A percentile compares a stretch with the other conserved stretches of the same genome.
Conservation (phyloP, 2,797 vertebrate genomes). For the Lagodon rhomboides region DNA sequence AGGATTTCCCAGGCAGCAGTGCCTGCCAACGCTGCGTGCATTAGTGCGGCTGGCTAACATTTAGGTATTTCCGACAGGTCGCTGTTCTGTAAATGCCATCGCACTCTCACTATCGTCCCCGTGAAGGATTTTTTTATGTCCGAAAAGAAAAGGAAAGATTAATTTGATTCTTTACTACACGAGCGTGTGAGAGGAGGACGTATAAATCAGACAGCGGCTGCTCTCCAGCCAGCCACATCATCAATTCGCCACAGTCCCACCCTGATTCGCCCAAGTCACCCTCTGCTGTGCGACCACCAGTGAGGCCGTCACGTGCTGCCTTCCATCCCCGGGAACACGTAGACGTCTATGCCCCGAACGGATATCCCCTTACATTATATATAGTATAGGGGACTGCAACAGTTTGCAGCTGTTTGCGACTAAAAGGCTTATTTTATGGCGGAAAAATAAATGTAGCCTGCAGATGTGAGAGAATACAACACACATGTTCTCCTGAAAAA, state of each 20-base stretch:
- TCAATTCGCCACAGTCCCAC: conserved; percentile 72
- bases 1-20: background rate
- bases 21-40: background rate
- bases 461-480: conserved; percentile 56
- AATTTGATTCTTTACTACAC: conserved; percentile 19
- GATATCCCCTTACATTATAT: conserved; percentile 24
- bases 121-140: background rate
- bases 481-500: conserved; percentile 14
- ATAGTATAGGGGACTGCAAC: conserved; percentile 18
- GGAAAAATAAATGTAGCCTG: conserved; percentile 36
- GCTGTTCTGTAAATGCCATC: background rate
- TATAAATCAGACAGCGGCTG: conserved; percentile 52
- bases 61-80: background rate
- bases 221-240: conserved; percentile 52
- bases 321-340: conserved; percentile 22
- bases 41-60: background rate
- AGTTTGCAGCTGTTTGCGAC: conserved; percentile 39
- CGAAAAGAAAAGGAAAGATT: conserved; percentile 11
- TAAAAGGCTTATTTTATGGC: conserved; percentile 13
- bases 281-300: conserved; percentile 39
- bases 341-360: conserved; percentile 16
- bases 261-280: conserved; percentile 56
- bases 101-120: background rate
- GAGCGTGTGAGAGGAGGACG: conserved; percentile 10
- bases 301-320: conserved; percentile 11